Conservation (phyloP, 2,888 invertebrate species). For the Ormyrus labotus region DNA sequence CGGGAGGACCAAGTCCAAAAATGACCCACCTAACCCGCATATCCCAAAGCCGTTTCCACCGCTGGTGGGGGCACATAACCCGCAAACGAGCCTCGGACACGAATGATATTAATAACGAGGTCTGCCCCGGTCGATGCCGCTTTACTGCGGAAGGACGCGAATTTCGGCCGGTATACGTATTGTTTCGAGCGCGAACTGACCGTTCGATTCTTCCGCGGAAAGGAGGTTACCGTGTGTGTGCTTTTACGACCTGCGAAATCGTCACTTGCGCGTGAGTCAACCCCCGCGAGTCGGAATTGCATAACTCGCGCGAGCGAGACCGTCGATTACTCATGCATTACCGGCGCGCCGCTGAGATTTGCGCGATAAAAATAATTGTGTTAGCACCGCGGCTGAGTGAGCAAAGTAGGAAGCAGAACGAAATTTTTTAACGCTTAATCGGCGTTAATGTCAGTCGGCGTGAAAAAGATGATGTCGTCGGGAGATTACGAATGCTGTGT, state of each 20-base stretch:
- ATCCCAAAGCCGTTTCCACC: too few species aligned
- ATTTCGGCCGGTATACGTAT: not conserved
- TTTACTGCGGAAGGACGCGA: not conserved
- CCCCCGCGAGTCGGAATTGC: not conserved
- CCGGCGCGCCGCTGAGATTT: not conserved
- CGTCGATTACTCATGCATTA: too few species aligned
- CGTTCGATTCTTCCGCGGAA: not conserved
- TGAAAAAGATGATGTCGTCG: not conserved
- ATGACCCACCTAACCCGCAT: not conserved
- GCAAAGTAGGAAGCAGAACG: too few species aligned
- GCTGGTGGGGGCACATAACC: not conserved
- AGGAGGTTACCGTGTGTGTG: not conserved
- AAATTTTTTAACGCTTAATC: not conserved
- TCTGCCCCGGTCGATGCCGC: not conserved
- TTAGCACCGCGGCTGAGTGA: too few species aligned
- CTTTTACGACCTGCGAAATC: not conserved
- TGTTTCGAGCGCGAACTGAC: not conserved
- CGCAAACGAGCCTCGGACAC: constrained; percentile 4
- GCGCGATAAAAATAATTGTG: too few species aligned
- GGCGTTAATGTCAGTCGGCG: not conserved
- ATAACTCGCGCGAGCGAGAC: not conserved
- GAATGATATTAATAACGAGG: constrained; percentile 2
- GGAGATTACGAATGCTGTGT: not conserved
- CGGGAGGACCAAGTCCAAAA: not conserved
- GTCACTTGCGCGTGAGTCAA: not conserved